Evolutionary conservation across 2,797 vertebrate genomes (phyloP), one percentile per base, ranked within the genome.

Genomic region (Acanthurus lineatus): DNA sequence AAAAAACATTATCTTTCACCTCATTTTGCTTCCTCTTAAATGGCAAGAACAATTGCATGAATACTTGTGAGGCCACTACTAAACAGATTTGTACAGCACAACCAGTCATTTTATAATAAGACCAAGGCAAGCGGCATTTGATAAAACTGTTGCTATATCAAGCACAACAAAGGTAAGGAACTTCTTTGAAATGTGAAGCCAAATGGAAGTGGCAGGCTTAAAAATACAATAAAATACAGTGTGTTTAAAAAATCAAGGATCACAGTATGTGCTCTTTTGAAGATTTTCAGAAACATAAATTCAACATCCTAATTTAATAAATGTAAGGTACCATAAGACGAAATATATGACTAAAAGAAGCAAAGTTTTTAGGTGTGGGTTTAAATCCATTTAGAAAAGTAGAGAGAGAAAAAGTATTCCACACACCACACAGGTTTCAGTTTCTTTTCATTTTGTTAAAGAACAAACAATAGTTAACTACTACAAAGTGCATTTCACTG

Each of bases 1-100:
- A 52, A 52, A 22, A 62, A 72, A 53, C 68, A 76, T 62, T 81
- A 77, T 53, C 65, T 69, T 66, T 76, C 32, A 35, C 38, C 35
- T 69, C 42, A 44, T 71, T 70, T 73, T 65, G n/a, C 32, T 58
- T 66, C 44, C 3, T 59, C 20, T 84, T 82, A 65, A 79, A 63
- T 60, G 60, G 47, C 17, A 0, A 48, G 2, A 56, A 63, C 61
- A 69, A 10, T 49, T 49, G 22, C 20, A 61, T 52, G 9, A 58
- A 74, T 53, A 76, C 14, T 69, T 20, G 8, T 25, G 7, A 75
- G 76, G 35, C 20, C 22, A 64, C 38, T 56, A 19, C 28, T 70
- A 74, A 84, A 49, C 44, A 57, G 17, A 65, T 65, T 28, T 14
- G 20, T 53, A 52, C 49, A 70, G 9, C 66, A 35, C 9, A 60